Evolutionary conservation across 2,888 invertebrate species (phyloP).

Genomic region (Cosmopolites sordidus): DNA sequence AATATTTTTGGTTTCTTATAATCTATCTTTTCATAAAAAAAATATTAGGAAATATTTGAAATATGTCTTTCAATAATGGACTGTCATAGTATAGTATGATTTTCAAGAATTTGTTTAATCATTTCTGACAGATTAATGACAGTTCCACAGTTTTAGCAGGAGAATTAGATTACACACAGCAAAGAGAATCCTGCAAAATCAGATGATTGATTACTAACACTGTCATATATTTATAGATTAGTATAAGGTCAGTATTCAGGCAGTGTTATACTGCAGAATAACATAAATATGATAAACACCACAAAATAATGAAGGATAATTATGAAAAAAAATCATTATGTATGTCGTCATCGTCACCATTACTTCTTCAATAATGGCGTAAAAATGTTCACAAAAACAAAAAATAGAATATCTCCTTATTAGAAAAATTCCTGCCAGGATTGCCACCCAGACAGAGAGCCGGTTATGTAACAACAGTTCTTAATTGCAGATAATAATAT

Average conservation of each 20-base stretch:
- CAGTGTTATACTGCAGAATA: conserved; percentile 49
- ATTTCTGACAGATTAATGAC: conserved; percentile 18
- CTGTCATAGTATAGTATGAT: conserved; percentile 1
- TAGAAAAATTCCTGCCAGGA: too few species aligned
- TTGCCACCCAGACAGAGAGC: too few species aligned
- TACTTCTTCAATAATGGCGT: too few species aligned
- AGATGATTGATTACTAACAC: conserved; percentile 45
- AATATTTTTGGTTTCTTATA: too few species aligned
- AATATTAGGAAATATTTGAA: background rate
- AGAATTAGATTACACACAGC: background rate
- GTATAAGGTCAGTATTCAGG: conserved; percentile 46
- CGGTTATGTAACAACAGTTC: too few species aligned
- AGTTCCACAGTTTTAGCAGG: conserved; percentile 19
- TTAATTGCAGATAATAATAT: too few species aligned
- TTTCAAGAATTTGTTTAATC: conserved; percentile 11
- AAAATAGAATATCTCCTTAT: too few species aligned
- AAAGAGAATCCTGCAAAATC: conserved; percentile 37
- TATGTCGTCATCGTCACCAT: background rate
- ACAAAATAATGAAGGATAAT: background rate
- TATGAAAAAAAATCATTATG: too few species aligned
- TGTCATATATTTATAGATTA: conserved; percentile 48
- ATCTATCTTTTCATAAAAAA: too few species aligned
- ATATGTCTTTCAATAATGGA: conserved; percentile 20
- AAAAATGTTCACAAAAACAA: background rate
- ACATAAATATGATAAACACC: conserved; percentile 4